Percentiles rank a stretch among this genome's conserved stretches.
These are phyloP conservation scores for Phataginus tetradactyla DNA, from an alignment of 2,797 vertebrate species.

Conservation along the genomic window DNA sequence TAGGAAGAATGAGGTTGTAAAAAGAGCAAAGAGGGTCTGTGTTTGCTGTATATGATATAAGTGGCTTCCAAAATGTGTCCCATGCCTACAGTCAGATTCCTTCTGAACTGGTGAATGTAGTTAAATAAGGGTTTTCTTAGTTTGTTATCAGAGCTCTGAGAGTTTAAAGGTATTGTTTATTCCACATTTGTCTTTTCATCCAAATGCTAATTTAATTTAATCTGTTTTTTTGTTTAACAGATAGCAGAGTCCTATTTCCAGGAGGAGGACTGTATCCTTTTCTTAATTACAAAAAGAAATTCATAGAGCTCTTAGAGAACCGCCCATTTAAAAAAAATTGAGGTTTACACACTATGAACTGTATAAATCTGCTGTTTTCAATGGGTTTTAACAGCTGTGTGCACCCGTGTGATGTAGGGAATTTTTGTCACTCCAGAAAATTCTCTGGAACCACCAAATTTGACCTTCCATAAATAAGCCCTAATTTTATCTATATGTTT, in stretches of 20 bases:
- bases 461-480: not conserved
- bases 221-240: slow-evolving; percentile 84
- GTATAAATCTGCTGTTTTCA: not conserved
- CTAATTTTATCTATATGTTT: not conserved
- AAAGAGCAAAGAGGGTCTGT: not conserved
- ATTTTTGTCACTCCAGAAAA: slow-evolving; percentile 17
- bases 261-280: slow-evolving; percentile 97
- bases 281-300: slow-evolving; percentile 50
- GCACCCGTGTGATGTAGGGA: not conserved
- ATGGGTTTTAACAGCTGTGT: not conserved
- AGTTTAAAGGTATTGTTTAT: not conserved
- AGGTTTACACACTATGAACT: not conserved
- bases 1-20: not conserved
- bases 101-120: not conserved
- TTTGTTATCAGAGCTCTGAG: not conserved
- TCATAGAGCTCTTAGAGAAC: not conserved
- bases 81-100: not conserved
- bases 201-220: slow-evolving; percentile 38
- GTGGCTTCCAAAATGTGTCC: not conserved
- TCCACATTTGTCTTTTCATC: not conserved
- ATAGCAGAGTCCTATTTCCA: slow-evolving; percentile 96
- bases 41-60: not conserved
- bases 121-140: not conserved
- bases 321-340: not conserved
- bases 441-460: not conserved